Evolutionary conservation across 2,113 vertebrate genomes (phyloP).

Genomic region (Lasiurus cinereus): DNA sequence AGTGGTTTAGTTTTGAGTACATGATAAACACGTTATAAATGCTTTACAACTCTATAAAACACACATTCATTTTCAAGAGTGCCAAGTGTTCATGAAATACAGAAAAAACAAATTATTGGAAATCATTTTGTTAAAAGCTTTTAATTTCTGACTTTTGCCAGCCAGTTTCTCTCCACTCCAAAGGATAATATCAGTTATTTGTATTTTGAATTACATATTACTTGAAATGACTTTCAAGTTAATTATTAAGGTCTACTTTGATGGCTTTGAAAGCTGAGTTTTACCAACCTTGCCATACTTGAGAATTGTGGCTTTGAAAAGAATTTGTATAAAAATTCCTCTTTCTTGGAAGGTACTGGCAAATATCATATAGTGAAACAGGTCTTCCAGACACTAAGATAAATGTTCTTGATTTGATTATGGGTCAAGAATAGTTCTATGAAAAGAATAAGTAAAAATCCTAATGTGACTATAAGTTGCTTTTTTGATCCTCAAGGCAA

Average conservation of each 20-base stretch:
- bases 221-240: conserved; percentile 64
- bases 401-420: conserved; percentile 61
- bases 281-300: neutral
- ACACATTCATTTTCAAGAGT: neutral
- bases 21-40: conserved; percentile 22
- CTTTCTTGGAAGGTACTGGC: neutral
- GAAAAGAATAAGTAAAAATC: conserved; percentile 53
- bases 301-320: conserved; percentile 42
- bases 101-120: neutral
- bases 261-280: conserved; percentile 29
- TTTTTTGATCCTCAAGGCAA: conserved; percentile 69
- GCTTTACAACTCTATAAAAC: conserved; percentile 13
- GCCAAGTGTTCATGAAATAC: neutral
- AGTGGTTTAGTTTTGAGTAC: neutral
- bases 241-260: neutral
- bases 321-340: conserved; percentile 12
- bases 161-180: neutral
- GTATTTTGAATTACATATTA: conserved; percentile 53
- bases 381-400: neutral
- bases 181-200: conserved; percentile 52
- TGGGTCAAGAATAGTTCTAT: conserved; percentile 43
- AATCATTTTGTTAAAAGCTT: conserved; percentile 29
- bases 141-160: conserved; percentile 58
- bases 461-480: conserved; percentile 22
- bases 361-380: neutral